Conservation (phyloP, 92 coral and sea anemone genomes). For the Epizoanthus illoricatus region DNA sequence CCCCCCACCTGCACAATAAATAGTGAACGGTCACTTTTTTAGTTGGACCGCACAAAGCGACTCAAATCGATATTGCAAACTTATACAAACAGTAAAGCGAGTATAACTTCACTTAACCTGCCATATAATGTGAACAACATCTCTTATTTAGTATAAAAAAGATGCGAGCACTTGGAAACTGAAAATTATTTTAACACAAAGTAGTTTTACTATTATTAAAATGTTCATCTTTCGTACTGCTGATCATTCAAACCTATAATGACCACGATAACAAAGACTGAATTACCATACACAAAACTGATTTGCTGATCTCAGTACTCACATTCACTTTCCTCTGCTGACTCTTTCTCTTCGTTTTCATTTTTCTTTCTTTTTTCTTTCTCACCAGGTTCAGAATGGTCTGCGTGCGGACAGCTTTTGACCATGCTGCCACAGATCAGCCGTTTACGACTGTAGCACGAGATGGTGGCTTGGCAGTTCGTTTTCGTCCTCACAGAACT, state of each 20-base stretch:
- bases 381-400: constrained; percentile 62
- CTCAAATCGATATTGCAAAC: too few relatives aligned
- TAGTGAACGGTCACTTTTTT: too few relatives aligned
- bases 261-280: not conserved
- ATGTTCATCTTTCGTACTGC: too few relatives aligned
- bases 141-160: too few relatives aligned
- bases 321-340: constrained; percentile 47
- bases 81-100: too few relatives aligned
- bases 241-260: not conserved
- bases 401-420: constrained; percentile 75
- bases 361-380: constrained; percentile 64
- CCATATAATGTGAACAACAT: too few relatives aligned
- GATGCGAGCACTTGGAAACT: too few relatives aligned
- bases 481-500: constrained; percentile 41
- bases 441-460: constrained; percentile 64
- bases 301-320: constrained; percentile 11
- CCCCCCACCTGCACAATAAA: too few relatives aligned
- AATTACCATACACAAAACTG: not conserved
- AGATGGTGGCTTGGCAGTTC: constrained; percentile 33
- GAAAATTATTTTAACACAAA: too few relatives aligned
- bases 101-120: too few relatives aligned
- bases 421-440: constrained; percentile 89
- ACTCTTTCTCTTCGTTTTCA: constrained; percentile 62
- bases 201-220: not conserved
- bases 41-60: too few relatives aligned